A percentile compares a stretch with the other conserved stretches of the same genome.
phyloP scores from a whole-genome alignment of 2,113 vertebrate genomes.

The Nicator chloris region DNA sequence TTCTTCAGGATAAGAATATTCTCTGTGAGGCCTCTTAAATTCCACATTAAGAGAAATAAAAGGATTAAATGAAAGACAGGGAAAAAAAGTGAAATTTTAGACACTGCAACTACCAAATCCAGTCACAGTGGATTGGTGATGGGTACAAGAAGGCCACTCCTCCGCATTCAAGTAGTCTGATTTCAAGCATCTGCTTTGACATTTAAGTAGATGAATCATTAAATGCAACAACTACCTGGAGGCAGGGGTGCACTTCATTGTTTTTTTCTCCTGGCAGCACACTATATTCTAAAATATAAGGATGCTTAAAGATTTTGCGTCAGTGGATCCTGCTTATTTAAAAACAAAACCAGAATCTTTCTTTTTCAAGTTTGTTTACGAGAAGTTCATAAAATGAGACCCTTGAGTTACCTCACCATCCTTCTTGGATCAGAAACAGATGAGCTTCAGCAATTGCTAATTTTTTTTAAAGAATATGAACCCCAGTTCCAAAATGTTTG shows the following conservation, averaged over 20 bases:
- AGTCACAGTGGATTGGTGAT: background rate
- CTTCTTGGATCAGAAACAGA: background rate
- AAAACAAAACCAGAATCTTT: background rate
- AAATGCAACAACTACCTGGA: background rate
- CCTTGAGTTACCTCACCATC: background rate
- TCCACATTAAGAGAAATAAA: background rate
- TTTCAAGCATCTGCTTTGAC: conserved; percentile 30
- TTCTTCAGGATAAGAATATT: background rate
- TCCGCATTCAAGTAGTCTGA: background rate
- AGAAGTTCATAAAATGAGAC: background rate
- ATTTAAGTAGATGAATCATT: conserved; percentile 54
- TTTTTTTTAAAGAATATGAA: background rate
- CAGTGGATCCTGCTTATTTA: background rate
- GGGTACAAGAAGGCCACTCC: background rate
- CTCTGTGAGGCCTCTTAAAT: background rate
- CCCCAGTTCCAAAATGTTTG: background rate
- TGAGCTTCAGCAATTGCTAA: background rate
- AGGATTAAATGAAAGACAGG: background rate
- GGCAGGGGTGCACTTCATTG: background rate
- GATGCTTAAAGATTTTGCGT: background rate
- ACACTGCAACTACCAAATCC: background rate
- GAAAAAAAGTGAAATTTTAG: background rate
- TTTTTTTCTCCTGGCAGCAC: background rate
- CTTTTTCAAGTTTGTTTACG: background rate
- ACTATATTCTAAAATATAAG: background rate